A percentile compares a stretch with the other conserved stretches of the same genome.
Evolutionary conservation across 2,888 invertebrate genomes (phyloP).

Genomic region (Limnephilus auricula): DNA sequence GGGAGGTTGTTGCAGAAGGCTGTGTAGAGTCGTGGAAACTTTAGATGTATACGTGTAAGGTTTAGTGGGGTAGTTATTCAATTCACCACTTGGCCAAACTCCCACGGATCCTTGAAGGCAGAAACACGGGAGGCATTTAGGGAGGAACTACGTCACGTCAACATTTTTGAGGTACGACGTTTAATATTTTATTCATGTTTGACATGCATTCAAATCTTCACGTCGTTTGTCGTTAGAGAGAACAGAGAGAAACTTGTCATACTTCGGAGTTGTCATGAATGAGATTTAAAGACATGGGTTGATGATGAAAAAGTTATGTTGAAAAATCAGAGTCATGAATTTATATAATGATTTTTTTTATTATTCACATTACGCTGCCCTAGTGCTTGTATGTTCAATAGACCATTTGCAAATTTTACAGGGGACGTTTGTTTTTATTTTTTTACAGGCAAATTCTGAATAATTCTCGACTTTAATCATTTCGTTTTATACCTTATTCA

Average conservation of each 20-base stretch:
- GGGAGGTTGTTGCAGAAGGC: background rate
- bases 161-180: background rate
- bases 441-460: no score
- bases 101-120: constrained; percentile 28
- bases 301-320: background rate
- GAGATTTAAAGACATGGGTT: background rate
- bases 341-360: no score
- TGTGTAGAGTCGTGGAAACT: background rate
- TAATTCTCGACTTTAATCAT: no score
- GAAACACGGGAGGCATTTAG: constrained; percentile 5
- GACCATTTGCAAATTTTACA: no score
- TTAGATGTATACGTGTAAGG: background rate
- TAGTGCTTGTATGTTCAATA: no score
- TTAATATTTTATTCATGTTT: background rate
- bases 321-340: background rate
- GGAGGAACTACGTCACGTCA: constrained; percentile 22
- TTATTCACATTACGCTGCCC: no score
- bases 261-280: background rate
- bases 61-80: constrained; percentile 5
- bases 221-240: background rate
- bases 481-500: no score
- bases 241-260: background rate
- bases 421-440: no score
- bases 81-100: constrained; percentile 23
- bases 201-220: background rate